Evolutionary conservation across 2,888 invertebrate species (phyloP).

Genomic region (Barypeithes pellucidus): DNA sequence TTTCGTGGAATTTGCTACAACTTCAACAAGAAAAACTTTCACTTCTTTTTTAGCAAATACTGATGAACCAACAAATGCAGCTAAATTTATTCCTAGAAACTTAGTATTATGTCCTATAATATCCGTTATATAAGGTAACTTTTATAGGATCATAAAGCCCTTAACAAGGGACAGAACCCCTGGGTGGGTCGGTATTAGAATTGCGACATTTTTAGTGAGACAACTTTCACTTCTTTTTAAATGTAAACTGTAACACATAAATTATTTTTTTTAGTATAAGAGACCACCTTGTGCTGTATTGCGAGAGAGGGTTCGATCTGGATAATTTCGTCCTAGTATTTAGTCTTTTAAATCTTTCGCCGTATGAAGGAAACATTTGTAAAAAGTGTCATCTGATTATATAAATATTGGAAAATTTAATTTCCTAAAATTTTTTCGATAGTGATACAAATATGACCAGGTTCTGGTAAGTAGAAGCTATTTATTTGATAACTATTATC

Average conservation of each 20-base stretch:
- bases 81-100: slow-evolving; percentile 27
- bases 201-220: slow-evolving; percentile 1
- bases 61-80: background rate
- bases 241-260: background rate
- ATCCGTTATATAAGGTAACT: slow-evolving; percentile 34
- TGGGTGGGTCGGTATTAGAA: slow-evolving; percentile 8
- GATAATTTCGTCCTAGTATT: background rate
- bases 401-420: too few species aligned
- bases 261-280: background rate
- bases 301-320: background rate
- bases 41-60: slow-evolving; percentile 16
- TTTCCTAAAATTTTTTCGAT: too few species aligned
- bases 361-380: background rate
- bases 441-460: too few species aligned
- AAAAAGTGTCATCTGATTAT: too few species aligned
- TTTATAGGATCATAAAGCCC: slow-evolving; percentile 41
- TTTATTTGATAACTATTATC: too few species aligned
- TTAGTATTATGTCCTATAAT: background rate
- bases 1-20: too few species aligned
- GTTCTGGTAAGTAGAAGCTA: too few species aligned
- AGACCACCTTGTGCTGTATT: background rate
- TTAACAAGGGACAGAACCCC: slow-evolving; percentile 41
- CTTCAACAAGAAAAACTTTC: slow-evolving; percentile 27
- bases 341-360: background rate
- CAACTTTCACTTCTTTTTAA: slow-evolving; percentile 42